Evolutionary conservation across 37 sponge, comb jelly and placozoan genomes (phyloP), one percentile per base, ranked within the genome.

Genomic region (Hormiphora californensis): DNA sequence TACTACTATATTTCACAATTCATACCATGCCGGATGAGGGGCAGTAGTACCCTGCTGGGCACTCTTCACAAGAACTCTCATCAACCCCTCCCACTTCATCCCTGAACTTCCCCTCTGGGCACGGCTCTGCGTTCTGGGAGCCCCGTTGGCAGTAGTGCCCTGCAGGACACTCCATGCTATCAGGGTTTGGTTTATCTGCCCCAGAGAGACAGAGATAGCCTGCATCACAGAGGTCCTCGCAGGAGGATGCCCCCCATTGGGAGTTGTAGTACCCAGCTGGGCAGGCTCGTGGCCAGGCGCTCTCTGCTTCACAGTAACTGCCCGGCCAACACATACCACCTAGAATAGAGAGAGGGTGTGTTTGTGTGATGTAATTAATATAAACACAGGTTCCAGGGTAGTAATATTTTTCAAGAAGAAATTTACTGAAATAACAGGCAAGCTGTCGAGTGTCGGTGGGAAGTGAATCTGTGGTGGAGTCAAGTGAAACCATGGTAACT

Each of bases 271-370:
- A 39, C n/a, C 86, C 86, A 11, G 86, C 19, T 15, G 23, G 55
- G 27, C 86, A 86, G 22, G 54, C 49, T 19, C 21, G 53, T 9
- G 86, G 86, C 25, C 5, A 39, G 1, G 61, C 51, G 7, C 57
- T 86, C 3, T 57, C 86, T 54, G 32, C 28, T 7, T 33, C 39
- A 33, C 86, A 86, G 62, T 54, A 86, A 4, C 33, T 55, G 22
- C 86, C 86, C 39, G 86, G 86, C 86, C 86, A 86, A 28, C 86
- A 86, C 22, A 39, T 39, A 12, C 86, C 86, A 5, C 86, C 86
- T 55, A 57, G 22, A n/a, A n/a, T n/a, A n/a, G n/a, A n/a, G n/a
- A n/a, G n/a, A n/a, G n/a, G n/a, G n/a, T n/a, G n/a, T n/a, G n/a
- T n/a, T n/a, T n/a, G n/a, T n/a, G n/a, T n/a, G n/a, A n/a, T n/a